Evolutionary conservation across 2,797 vertebrate genomes (phyloP).

Genomic region (Anolis apletophallus): DNA sequence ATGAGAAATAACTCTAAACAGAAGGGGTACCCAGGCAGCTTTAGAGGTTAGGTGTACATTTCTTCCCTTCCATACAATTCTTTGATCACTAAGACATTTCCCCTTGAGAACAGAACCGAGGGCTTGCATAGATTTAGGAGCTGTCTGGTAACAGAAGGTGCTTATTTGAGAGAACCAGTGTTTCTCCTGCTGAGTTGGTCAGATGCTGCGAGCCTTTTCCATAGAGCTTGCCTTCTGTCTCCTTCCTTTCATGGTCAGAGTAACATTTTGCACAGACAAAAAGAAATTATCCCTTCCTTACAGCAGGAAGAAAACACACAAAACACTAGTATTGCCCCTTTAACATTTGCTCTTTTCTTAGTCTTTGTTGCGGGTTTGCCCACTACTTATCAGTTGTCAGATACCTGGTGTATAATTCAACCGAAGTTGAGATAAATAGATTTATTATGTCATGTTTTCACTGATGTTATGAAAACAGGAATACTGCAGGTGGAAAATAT

Average conservation of each 20-base stretch:
- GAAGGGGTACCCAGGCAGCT: slow-evolving; percentile 51
- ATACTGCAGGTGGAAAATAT: neutral
- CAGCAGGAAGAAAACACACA: slow-evolving; percentile 69
- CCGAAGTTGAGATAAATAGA: neutral
- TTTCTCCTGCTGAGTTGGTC: slow-evolving; percentile 75
- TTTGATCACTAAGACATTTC: slow-evolving; percentile 26
- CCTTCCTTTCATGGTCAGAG: slow-evolving; percentile 75
- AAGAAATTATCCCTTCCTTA: slow-evolving; percentile 77
- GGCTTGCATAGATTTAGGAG: slow-evolving; percentile 48
- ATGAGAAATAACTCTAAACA: slow-evolving; percentile 46
- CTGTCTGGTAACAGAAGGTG: slow-evolving; percentile 65
- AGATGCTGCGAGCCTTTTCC: slow-evolving; percentile 72
- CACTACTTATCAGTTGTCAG: neutral
- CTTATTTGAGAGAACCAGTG: slow-evolving; percentile 65
- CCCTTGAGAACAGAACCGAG: slow-evolving; percentile 46
- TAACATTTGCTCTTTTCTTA: slow-evolving; percentile 79
- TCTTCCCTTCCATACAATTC: slow-evolving; percentile 55
- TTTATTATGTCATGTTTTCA: neutral
- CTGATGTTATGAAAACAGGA: neutral
- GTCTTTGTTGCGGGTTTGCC: slow-evolving; percentile 19
- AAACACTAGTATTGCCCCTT: slow-evolving; percentile 62
- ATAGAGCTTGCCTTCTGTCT: slow-evolving; percentile 77
- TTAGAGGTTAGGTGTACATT: slow-evolving; percentile 47
- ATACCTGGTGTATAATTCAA: neutral
- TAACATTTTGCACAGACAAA: slow-evolving; percentile 78